Evolutionary conservation across 1,140 invertebrate species (phyloP).

Genomic region (Microplitis mediator): DNA sequence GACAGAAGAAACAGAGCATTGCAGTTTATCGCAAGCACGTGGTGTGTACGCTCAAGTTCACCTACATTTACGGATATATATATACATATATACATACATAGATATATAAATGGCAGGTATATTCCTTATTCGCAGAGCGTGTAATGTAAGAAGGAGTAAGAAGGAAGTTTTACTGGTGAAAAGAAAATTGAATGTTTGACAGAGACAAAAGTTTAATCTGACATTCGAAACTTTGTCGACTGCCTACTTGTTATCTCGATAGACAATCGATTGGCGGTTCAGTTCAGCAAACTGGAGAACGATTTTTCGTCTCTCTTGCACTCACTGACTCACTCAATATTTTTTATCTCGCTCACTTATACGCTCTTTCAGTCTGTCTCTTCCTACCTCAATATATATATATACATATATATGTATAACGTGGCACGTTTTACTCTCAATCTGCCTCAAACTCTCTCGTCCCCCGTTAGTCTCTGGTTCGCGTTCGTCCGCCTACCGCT

Average conservation of each 20-base stretch:
- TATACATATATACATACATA: too few species aligned
- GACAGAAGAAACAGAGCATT: conserved; percentile 10
- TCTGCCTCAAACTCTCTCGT: conserved; percentile 19
- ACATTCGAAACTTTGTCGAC: conserved; percentile 42
- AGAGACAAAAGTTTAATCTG: conserved; percentile 32
- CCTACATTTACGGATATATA: conserved; percentile 34
- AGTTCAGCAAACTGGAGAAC: conserved; percentile 44
- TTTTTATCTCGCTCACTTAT: conserved; percentile 28
- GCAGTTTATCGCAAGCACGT: conserved; percentile 32
- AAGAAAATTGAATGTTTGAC: background rate
- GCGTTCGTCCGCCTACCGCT: conserved; percentile 23
- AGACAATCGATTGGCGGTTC: conserved; percentile 44
- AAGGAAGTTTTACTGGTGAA: background rate
- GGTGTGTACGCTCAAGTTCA: conserved; percentile 30
- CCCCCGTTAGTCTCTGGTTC: background rate
- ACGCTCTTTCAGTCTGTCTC: conserved; percentile 35
- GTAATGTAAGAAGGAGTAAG: background rate
- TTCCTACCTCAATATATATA: conserved; percentile 18
- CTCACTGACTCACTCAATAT: conserved; percentile 7
- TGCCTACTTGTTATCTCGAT: conserved; percentile 48
- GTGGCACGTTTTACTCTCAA: conserved; percentile 26
- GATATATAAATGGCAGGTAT: too few species aligned
- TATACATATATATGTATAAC: background rate
- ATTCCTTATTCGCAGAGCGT: too few species aligned
- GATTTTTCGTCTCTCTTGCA: conserved; percentile 31